These are phyloP conservation scores for Fregetta grallaria DNA, from an alignment of 2,113 vertebrate genomes.

Conservation along the genomic window DNA sequence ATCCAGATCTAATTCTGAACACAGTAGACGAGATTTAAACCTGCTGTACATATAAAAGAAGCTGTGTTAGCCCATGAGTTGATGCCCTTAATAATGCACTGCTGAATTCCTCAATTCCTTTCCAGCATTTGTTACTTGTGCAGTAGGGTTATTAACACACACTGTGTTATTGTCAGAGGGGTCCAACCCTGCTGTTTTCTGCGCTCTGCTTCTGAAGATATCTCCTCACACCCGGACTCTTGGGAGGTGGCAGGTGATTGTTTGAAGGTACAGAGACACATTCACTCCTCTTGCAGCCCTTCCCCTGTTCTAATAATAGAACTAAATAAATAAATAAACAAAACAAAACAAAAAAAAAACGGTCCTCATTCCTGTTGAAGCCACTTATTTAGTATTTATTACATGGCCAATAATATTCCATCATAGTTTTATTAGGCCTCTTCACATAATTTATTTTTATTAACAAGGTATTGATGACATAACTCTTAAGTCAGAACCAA, in stretches of 20 bases:
- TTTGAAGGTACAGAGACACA: background rate
- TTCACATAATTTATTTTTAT: background rate
- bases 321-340: background rate
- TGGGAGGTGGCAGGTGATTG: background rate
- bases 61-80: background rate
- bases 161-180: background rate
- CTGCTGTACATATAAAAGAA: background rate
- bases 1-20: background rate
- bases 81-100: background rate
- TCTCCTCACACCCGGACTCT: fast-evolving
- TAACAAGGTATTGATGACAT: background rate
- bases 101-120: background rate
- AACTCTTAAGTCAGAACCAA: background rate
- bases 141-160: background rate
- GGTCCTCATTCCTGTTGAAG: fast-evolving
- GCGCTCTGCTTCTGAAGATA: background rate
- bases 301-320: background rate
- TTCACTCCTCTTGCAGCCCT: background rate
- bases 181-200: background rate
- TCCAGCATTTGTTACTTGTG: background rate
- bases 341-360: background rate
- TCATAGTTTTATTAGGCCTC: background rate
- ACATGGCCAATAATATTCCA: background rate
- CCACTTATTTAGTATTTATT: background rate
- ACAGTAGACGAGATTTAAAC: background rate